A percentile compares a stretch with the other conserved stretches of the same genome.
phyloP scores from a whole-genome alignment of 2,113 vertebrate genomes.

The Lonchura striata region DNA sequence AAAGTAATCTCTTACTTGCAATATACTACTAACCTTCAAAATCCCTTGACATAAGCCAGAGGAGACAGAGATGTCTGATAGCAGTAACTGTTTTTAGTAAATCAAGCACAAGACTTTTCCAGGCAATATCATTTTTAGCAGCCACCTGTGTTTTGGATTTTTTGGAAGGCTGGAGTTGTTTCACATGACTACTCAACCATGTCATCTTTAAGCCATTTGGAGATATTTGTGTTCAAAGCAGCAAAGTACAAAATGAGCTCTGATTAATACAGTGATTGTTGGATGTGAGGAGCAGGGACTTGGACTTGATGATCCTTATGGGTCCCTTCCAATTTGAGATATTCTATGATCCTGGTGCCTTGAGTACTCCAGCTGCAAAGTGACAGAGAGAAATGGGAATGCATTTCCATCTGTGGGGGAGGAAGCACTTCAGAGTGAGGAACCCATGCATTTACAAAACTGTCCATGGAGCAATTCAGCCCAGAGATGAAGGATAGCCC shows the following conservation, averaged over 20 bases:
- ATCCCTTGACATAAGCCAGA: neutral
- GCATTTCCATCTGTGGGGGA: neutral
- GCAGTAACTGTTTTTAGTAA: neutral
- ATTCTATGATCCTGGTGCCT: neutral
- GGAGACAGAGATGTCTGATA: neutral
- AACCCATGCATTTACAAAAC: neutral
- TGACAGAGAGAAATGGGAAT: neutral
- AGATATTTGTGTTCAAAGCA: slow-evolving; percentile 8
- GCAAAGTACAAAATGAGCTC: slow-evolving; percentile 20
- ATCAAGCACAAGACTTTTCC: neutral
- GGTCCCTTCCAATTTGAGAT: neutral
- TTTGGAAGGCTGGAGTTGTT: neutral
- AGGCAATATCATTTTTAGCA: slow-evolving; percentile 2
- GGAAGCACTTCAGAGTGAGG: neutral
- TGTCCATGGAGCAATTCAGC: neutral
- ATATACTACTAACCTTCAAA: neutral
- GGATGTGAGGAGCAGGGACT: neutral
- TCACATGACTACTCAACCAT: neutral
- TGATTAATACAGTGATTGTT: slow-evolving; percentile 8
- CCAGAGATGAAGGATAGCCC: neutral
- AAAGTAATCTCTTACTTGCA: neutral
- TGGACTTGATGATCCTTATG: neutral
- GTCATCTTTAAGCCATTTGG: neutral
- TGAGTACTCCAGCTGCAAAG: neutral
- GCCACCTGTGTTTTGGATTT: neutral